Conservation (phyloP, 2,888 invertebrate genomes). For the Eristalinus sepulchralis region DNA sequence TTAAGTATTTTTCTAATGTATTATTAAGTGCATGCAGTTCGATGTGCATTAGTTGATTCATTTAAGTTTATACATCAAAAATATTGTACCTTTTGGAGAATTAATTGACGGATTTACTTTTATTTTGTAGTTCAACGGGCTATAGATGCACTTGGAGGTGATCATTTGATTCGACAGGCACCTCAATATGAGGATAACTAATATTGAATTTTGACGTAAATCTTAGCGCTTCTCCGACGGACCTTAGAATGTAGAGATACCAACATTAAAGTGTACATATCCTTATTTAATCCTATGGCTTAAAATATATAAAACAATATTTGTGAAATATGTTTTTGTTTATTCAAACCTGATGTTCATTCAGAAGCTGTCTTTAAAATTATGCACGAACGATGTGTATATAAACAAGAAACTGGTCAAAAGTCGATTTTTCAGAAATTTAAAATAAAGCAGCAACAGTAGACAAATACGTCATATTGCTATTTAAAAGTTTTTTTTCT, state of each 20-base stretch:
- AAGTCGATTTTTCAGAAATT: too few species aligned
- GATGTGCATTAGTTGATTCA: neutral
- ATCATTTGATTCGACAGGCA: constrained; percentile 33
- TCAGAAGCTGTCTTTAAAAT: too few species aligned
- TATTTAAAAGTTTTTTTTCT: too few species aligned
- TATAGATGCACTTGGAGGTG: constrained; percentile 42
- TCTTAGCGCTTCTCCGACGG: neutral
- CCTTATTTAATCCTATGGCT: neutral
- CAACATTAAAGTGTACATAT: neutral
- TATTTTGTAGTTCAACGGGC: constrained; percentile 34
- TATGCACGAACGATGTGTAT: too few species aligned
- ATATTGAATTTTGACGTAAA: neutral
- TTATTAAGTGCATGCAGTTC: constrained; percentile 10
- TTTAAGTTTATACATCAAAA: neutral
- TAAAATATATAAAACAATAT: neutral
- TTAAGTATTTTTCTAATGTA: neutral
- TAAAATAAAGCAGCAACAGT: too few species aligned
- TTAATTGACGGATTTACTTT: neutral
- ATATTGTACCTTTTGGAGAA: neutral
- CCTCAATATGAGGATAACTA: constrained; percentile 20
- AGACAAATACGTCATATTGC: too few species aligned
- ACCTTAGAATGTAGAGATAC: neutral
- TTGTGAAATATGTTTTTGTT: neutral
- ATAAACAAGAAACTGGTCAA: too few species aligned
- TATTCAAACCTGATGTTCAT: neutral